Conservation (phyloP, 2,113 vertebrate genomes). For the Corydoras sp. region DNA sequence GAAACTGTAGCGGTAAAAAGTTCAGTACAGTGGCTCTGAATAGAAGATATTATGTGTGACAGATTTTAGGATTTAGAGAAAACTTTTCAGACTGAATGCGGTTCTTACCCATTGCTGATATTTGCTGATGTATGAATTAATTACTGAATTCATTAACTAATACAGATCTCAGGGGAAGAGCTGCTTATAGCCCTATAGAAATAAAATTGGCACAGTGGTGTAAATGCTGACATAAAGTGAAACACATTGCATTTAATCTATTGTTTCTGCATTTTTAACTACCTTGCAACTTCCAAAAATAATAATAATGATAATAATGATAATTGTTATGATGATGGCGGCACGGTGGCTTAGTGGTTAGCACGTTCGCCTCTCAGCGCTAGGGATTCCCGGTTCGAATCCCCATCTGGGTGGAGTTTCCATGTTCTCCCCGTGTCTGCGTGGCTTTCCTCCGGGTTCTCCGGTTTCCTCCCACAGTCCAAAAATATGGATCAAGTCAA, state of each 20-base stretch:
- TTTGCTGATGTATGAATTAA: conserved; percentile 22
- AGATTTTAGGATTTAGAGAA: background rate
- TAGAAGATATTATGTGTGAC: background rate
- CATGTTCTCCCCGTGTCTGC: too few relatives aligned
- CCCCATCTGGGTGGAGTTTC: too few relatives aligned
- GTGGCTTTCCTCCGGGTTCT: too few relatives aligned
- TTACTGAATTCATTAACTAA: conserved; percentile 22
- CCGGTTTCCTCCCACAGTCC: too few relatives aligned
- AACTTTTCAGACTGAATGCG: conserved; percentile 5
- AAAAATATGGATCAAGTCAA: too few relatives aligned
- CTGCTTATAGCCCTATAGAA: background rate
- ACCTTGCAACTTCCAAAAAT: too few relatives aligned
- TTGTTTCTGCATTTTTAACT: too few relatives aligned
- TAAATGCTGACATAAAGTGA: conserved; percentile 7
- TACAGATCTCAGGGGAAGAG: conserved; percentile 9
- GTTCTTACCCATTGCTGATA: conserved; percentile 3
- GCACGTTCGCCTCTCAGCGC: too few relatives aligned
- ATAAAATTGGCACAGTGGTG: background rate
- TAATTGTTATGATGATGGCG: too few relatives aligned
- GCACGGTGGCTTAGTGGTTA: too few relatives aligned
- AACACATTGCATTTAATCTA: conserved; percentile 10
- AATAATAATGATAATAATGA: too few relatives aligned
- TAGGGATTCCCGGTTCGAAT: too few relatives aligned
- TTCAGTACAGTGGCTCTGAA: background rate
- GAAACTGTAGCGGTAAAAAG: conserved; percentile 33